These are phyloP conservation scores for Sylvicola cinctus DNA, from an alignment of 2,888 invertebrate species.

Conservation along the genomic window DNA sequence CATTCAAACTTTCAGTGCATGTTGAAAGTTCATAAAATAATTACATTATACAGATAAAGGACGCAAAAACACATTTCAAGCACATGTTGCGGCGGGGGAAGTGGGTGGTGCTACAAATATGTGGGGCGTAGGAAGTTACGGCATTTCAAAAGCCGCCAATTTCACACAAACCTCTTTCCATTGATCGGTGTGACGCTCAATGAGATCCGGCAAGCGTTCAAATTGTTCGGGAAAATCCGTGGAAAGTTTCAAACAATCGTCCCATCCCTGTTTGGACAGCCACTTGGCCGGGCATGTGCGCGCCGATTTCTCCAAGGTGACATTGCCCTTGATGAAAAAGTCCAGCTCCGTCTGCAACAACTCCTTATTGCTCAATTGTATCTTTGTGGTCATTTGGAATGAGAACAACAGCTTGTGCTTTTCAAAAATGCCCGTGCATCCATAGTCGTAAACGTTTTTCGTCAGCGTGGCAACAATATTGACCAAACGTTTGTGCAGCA, in stretches of 20 bases:
- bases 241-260: slow-evolving; percentile 55
- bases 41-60: slow-evolving; percentile 2
- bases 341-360: slow-evolving; percentile 54
- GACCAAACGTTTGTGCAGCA: slow-evolving; percentile 45
- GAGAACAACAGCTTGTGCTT: slow-evolving; percentile 77
- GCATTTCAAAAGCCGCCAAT: too few relatives aligned
- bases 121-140: too few relatives aligned
- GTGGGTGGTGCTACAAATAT: too few relatives aligned
- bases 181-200: slow-evolving; percentile 27
- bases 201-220: slow-evolving; percentile 37
- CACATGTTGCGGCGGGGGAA: too few relatives aligned
- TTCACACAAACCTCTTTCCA: slow-evolving; percentile 50
- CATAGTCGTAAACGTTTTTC: slow-evolving; percentile 75
- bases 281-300: slow-evolving; percentile 45
- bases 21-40: slow-evolving; percentile 2
- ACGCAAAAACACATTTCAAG: neutral
- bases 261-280: slow-evolving; percentile 59
- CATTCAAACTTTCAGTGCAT: neutral
- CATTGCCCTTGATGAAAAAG: slow-evolving; percentile 78
- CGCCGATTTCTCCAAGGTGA: slow-evolving; percentile 52
- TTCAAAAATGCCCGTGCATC: slow-evolving; percentile 83
- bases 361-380: slow-evolving; percentile 46
- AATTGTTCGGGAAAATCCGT: slow-evolving; percentile 47
- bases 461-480: slow-evolving; percentile 75
- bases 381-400: slow-evolving; percentile 71